Evolutionary conservation across 2,797 vertebrate species (phyloP).

Genomic region (Echeneis naucrates): DNA sequence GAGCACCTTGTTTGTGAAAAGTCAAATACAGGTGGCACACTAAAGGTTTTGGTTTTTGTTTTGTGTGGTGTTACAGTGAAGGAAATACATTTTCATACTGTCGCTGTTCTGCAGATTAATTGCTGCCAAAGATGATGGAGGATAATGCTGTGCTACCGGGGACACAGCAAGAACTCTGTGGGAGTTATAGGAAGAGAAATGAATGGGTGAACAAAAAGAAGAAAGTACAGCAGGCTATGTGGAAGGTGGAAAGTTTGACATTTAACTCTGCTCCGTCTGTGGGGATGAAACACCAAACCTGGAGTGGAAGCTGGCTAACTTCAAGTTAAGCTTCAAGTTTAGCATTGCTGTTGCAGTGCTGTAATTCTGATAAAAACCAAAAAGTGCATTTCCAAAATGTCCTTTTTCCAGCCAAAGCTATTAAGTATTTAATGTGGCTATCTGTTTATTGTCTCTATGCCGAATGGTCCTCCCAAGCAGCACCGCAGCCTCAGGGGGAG

Average conservation of each 20-base stretch:
- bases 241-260: constrained; percentile 54
- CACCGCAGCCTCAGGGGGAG: no score
- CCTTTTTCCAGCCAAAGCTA: neutral
- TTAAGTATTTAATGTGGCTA: no score
- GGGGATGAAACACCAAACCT: constrained; percentile 18
- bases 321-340: constrained; percentile 5
- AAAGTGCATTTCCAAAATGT: neutral
- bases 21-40: constrained; percentile 31
- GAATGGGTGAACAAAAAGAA: constrained; percentile 17
- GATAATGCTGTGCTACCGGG: constrained; percentile 52
- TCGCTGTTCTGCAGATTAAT: constrained; percentile 38
- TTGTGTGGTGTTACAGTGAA: neutral
- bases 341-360: neutral
- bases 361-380: neutral
- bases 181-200: constrained; percentile 22
- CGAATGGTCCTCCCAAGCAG: no score
- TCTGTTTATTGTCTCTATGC: no score
- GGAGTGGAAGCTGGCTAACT: neutral
- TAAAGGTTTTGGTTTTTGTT: neutral
- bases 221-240: constrained; percentile 34
- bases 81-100: constrained; percentile 47
- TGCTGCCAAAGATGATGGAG: constrained; percentile 59
- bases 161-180: constrained; percentile 33
- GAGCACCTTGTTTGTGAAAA: constrained; percentile 33
- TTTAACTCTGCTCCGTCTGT: neutral